Base-by-base conservation (phyloP, 2,888 invertebrate genomes). In the Caenorhabditis macrosperma region DNA sequence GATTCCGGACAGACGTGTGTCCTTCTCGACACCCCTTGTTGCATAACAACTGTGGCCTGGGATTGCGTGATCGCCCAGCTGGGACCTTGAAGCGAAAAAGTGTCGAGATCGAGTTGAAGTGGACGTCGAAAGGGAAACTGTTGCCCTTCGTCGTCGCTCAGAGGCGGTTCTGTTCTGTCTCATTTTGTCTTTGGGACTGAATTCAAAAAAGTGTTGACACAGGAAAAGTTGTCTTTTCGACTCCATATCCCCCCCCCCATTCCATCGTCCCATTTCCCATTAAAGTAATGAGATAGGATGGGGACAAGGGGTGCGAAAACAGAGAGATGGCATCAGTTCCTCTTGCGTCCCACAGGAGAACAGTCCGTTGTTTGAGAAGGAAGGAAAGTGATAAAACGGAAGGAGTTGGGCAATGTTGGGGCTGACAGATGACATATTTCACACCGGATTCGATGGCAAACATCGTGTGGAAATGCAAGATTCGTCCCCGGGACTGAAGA, bases 271-370 rank as follows among this genome's bases (percentile, higher is more conserved):
- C 38, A 57, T 57, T 57, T 38, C 15, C 55, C 57, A 57, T 57
- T 24, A 57, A 57, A 57, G 57, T 57, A 57, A 57, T 22, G 57
- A 57, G 50, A 26, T 38, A 17, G 3, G 9, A 10, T 17, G 2
- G 33, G 15, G 30, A 33, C n/a, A n/a, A n/a, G n/a, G n/a, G 55
- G 55, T 55, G 55, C 55, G 44, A 61, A 61, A 69, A 54, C 68
- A 69, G 50, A 38, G 28, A 67, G 68, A 71, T 71, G 54, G 59
- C 38, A 69, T 69, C 69, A 66, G 66, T 35, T 22, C 38, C 26
- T 46, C 46, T 20, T 10, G 4, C 17, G 22, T 24, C 46, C 46
- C 46, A 46, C 3, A 22, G 22, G 22, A 22, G 10, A 15, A n/a
- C 33, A 33, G 4, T 41, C n/a, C 15, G n/a, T 41, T 46, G 22